These are phyloP conservation scores for Wasmannia auropunctata DNA, from an alignment of 1,140 invertebrate genomes.

Conservation along the genomic window DNA sequence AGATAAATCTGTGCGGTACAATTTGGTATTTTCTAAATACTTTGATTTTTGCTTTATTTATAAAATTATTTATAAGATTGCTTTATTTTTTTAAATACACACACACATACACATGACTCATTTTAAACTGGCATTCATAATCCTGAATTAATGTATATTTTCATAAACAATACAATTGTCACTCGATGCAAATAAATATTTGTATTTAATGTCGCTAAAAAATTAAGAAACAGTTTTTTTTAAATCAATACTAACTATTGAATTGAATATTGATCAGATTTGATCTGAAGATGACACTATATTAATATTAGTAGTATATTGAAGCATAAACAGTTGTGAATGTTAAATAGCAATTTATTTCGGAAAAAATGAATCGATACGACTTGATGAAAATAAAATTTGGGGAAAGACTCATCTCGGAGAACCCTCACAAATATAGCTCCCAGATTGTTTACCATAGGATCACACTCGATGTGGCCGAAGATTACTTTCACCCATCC, in stretches of 20 bases:
- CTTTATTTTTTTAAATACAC: background rate
- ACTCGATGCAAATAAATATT: background rate
- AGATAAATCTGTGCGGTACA: background rate
- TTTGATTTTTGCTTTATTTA: background rate
- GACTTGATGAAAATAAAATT: background rate
- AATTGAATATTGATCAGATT: background rate
- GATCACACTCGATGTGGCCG: conserved; percentile 61
- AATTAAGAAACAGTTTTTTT: background rate
- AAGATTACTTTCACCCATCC: conserved; percentile 73
- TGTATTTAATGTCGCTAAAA: background rate
- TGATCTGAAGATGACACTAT: background rate
- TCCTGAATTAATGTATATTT: background rate
- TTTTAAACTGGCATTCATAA: background rate
- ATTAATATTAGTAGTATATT: background rate
- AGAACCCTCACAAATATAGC: conserved; percentile 27
- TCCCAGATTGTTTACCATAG: conserved; percentile 42
- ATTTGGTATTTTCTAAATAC: background rate
- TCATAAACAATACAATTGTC: background rate
- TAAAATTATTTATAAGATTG: background rate
- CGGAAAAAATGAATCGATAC: background rate
- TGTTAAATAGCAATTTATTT: background rate
- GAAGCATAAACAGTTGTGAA: background rate
- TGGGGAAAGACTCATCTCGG: background rate
- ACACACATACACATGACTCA: background rate
- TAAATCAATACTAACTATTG: background rate